A percentile compares a stretch with the other conserved stretches of the same genome.
Evolutionary conservation across 2,113 vertebrate species (phyloP).

Genomic region (Callipepla squamata): DNA sequence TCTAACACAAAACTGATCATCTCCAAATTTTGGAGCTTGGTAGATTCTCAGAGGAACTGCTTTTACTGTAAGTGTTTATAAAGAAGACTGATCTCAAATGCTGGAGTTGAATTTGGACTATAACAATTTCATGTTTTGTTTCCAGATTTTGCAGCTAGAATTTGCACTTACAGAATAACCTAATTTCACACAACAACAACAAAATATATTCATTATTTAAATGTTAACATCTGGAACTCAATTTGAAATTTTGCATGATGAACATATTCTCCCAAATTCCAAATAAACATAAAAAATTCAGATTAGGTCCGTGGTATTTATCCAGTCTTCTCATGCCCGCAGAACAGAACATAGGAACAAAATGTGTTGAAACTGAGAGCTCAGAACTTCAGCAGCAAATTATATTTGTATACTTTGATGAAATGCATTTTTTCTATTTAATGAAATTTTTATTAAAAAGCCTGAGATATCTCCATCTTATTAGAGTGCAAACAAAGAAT

Average conservation of each 20-base stretch:
- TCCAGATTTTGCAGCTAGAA: background rate
- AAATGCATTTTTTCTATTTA: background rate
- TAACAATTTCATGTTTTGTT: background rate
- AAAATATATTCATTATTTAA: background rate
- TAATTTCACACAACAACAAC: background rate
- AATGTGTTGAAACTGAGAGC: background rate
- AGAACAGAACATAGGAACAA: background rate
- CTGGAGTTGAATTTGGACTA: background rate
- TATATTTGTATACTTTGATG: background rate
- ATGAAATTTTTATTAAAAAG: background rate
- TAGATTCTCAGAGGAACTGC: background rate
- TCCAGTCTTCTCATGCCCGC: background rate
- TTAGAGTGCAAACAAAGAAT: background rate
- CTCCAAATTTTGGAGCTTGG: background rate
- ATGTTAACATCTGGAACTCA: background rate
- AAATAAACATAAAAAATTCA: background rate
- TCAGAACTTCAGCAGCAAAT: background rate
- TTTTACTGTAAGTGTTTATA: background rate
- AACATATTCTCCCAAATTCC: background rate
- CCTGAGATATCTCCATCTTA: background rate
- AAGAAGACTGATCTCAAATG: rapidly evolving
- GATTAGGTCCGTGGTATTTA: background rate
- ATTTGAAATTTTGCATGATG: background rate
- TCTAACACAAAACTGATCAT: background rate
- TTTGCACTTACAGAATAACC: background rate